A percentile compares a stretch with the other conserved stretches of the same genome.
These are phyloP conservation scores for Melanotus villosus DNA, from an alignment of 2,888 invertebrate species.

Conservation along the genomic window DNA sequence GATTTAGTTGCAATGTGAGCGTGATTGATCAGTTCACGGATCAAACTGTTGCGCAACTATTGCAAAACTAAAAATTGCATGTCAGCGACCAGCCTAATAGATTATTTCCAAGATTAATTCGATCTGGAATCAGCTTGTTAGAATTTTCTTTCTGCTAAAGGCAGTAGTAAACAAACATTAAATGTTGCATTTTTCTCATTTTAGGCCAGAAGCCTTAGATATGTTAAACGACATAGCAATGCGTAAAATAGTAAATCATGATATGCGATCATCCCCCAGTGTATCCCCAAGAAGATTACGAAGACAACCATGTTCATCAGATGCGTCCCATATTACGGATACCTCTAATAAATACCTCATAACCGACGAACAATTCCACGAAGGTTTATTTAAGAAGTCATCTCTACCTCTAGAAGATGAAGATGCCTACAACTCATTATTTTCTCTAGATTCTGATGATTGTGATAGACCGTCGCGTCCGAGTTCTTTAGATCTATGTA, in stretches of 20 bases:
- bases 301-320: slow-evolving; percentile 66
- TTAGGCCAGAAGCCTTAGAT: slow-evolving; percentile 86
- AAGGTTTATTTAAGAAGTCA: slow-evolving; percentile 65
- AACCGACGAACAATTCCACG: slow-evolving; percentile 67
- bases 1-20: too few relatives aligned
- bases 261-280: slow-evolving; percentile 70
- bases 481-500: slow-evolving; percentile 76
- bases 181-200: slow-evolving; percentile 51
- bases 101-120: too few relatives aligned
- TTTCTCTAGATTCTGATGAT: slow-evolving; percentile 65
- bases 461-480: slow-evolving; percentile 70
- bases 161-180: too few relatives aligned
- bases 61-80: too few relatives aligned
- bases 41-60: too few relatives aligned
- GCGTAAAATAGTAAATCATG: slow-evolving; percentile 74
- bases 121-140: too few relatives aligned
- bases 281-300: slow-evolving; percentile 72
- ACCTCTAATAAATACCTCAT: slow-evolving; percentile 55
- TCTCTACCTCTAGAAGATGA: slow-evolving; percentile 62
- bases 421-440: slow-evolving; percentile 66
- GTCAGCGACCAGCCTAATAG: too few relatives aligned
- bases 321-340: slow-evolving; percentile 62
- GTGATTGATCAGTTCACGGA: too few relatives aligned
- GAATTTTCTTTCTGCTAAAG: too few relatives aligned
- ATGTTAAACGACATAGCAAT: slow-evolving; percentile 88